Percentiles rank a stretch among this genome's conserved stretches.
Conservation (phyloP, 2,113 vertebrate species). For the Piprites chloris region DNA sequence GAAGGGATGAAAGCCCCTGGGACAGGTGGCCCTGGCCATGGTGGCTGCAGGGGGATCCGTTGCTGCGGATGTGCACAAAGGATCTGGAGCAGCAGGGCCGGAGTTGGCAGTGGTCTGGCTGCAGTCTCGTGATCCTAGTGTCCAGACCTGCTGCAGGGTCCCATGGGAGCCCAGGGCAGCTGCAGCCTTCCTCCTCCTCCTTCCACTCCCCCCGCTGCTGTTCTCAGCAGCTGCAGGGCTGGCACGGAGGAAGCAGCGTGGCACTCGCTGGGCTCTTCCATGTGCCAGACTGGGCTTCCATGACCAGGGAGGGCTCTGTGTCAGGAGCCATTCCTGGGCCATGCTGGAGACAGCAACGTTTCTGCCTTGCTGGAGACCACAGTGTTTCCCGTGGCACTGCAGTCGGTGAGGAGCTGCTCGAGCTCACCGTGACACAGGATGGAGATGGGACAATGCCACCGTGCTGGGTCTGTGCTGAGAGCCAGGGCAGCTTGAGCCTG, state of each 20-base stretch:
- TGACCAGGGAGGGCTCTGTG: background rate
- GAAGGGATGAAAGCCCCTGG: background rate
- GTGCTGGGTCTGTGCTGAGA: background rate
- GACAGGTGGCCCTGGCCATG: rapidly evolving
- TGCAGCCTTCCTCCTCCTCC: background rate
- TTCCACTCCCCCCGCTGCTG: background rate
- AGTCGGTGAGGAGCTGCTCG: rapidly evolving
- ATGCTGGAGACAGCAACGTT: background rate
- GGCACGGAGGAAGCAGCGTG: background rate
- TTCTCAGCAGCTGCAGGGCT: background rate
- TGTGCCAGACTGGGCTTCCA: background rate
- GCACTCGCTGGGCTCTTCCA: rapidly evolving
- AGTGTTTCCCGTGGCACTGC: rapidly evolving
- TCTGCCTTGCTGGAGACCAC: background rate
- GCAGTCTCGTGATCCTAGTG: background rate
- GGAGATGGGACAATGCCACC: rapidly evolving
- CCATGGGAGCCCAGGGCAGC: background rate
- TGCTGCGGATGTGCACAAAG: rapidly evolving
- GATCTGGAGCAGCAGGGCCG: background rate
- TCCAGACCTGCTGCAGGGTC: background rate
- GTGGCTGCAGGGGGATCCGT: background rate
- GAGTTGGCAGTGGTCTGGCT: background rate
- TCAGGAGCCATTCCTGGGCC: background rate
- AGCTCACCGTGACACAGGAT: background rate
- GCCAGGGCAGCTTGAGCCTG: background rate